Conservation (phyloP, 2,888 invertebrate genomes). For the Drosophila ezoana region DNA sequence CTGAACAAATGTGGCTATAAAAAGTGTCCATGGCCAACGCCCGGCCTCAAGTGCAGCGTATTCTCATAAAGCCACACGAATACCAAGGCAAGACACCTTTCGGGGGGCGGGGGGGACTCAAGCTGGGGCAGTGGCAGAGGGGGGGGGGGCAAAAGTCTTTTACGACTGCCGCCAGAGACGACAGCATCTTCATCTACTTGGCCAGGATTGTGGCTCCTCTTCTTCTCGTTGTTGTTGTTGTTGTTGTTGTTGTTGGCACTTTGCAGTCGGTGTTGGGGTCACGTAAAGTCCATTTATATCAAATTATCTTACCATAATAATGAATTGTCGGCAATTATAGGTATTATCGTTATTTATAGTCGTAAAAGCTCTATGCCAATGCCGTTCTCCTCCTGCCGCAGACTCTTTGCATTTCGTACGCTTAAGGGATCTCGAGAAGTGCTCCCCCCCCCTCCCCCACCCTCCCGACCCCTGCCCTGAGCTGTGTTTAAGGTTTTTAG, state of each 20-base stretch:
- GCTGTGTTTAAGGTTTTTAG: slow-evolving; percentile 7
- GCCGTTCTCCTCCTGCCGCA: slow-evolving; percentile 32
- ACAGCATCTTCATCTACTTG: slow-evolving; percentile 58
- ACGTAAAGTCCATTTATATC: slow-evolving; percentile 84
- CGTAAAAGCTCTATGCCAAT: slow-evolving; percentile 70
- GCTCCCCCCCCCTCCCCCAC: neutral
- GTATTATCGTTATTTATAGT: slow-evolving; percentile 85
- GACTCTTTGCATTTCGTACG: slow-evolving; percentile 49
- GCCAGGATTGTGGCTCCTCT: slow-evolving; percentile 10
- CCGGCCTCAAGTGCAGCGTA: slow-evolving; percentile 47
- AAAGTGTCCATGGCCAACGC: slow-evolving; percentile 68
- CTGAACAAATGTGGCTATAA: slow-evolving; percentile 69
- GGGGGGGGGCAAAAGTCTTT: slow-evolving; percentile 41
- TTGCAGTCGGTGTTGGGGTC: slow-evolving; percentile 78
- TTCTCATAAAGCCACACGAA: neutral
- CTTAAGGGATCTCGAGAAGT: neutral
- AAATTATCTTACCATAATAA: slow-evolving; percentile 85
- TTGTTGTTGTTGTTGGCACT: slow-evolving; percentile 39
- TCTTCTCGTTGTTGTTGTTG: slow-evolving; percentile 17
- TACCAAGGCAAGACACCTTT: slow-evolving; percentile 29
- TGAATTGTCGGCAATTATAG: slow-evolving; percentile 85
- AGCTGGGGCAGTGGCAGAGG: slow-evolving; percentile 17
- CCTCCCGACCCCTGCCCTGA: neutral
- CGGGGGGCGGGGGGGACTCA: slow-evolving; percentile 13
- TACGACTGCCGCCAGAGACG: slow-evolving; percentile 54